Evolutionary conservation across 2,113 vertebrate genomes (phyloP).

Genomic region (Pachycephala philippinensis): DNA sequence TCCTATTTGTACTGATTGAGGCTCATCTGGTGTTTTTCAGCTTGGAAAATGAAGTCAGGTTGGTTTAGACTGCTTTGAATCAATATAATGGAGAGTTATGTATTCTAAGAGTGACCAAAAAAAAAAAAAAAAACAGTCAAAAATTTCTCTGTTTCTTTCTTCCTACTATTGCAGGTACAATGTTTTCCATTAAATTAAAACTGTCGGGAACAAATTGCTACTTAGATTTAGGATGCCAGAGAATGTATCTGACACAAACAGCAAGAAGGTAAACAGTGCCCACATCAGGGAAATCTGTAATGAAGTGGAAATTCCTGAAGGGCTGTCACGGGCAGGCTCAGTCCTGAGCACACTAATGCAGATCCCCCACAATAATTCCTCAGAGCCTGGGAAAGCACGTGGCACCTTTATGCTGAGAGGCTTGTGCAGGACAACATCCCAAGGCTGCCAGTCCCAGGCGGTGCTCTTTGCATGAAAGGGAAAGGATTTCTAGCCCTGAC

Average conservation of each 20-base stretch:
- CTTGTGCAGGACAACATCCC: not conserved
- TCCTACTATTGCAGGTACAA: not conserved
- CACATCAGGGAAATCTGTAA: not conserved
- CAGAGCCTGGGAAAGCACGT: fast-evolving
- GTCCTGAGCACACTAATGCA: not conserved
- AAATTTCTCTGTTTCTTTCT: not conserved
- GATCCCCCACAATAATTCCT: not conserved
- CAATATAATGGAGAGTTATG: not conserved
- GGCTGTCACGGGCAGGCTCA: not conserved
- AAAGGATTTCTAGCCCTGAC: not conserved
- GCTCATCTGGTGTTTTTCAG: not conserved
- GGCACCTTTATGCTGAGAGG: not conserved
- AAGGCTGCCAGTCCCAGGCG: not conserved
- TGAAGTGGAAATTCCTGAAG: not conserved
- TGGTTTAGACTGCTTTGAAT: not conserved
- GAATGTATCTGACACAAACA: not conserved
- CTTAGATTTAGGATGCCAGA: not conserved
- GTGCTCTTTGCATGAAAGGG: not conserved
- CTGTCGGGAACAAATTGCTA: not conserved
- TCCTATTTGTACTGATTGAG: not conserved
- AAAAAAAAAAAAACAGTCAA: not conserved
- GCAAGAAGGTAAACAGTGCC: not conserved
- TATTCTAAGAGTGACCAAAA: not conserved
- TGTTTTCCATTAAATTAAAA: not conserved
- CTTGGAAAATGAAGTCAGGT: not conserved